Conservation (phyloP, 2,888 invertebrate genomes). For the Parnassius apollo region DNA sequence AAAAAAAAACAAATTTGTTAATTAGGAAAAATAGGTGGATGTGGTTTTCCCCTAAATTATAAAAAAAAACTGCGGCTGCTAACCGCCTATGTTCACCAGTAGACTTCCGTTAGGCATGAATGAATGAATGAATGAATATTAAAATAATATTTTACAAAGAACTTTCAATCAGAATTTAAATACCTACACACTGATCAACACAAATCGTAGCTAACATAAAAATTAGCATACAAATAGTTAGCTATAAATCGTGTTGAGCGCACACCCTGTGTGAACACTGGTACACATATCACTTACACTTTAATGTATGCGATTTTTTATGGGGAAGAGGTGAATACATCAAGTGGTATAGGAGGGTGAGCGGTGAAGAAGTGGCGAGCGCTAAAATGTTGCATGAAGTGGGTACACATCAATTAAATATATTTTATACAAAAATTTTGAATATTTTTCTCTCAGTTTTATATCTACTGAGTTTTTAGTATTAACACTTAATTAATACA, state of each 20-base stretch:
- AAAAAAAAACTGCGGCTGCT: too few species aligned
- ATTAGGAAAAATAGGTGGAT: too few species aligned
- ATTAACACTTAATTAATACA: background rate
- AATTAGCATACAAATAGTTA: conserved; percentile 41
- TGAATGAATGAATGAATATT: too few species aligned
- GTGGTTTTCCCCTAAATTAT: too few species aligned
- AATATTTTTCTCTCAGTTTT: background rate
- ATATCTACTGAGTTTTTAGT: background rate
- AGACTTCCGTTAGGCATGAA: too few species aligned
- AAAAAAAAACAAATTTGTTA: too few species aligned
- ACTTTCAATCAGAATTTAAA: background rate
- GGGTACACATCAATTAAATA: background rate
- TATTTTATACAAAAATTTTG: background rate
- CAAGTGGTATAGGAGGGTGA: conserved; percentile 35
- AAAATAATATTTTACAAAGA: background rate
- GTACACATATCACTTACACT: conserved; percentile 44
- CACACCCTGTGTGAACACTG: conserved; percentile 34
- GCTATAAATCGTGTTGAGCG: conserved; percentile 33
- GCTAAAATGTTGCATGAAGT: conserved; percentile 22
- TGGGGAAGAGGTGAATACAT: conserved; percentile 47
- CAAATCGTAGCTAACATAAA: conserved; percentile 27
- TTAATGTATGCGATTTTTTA: conserved; percentile 56
- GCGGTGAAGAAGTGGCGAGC: conserved; percentile 21
- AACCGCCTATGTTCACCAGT: too few species aligned
- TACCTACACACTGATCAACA: conserved; percentile 27